Evolutionary conservation across 2,113 vertebrate species (phyloP).

Genomic region (Hemibagrus wyckioides): DNA sequence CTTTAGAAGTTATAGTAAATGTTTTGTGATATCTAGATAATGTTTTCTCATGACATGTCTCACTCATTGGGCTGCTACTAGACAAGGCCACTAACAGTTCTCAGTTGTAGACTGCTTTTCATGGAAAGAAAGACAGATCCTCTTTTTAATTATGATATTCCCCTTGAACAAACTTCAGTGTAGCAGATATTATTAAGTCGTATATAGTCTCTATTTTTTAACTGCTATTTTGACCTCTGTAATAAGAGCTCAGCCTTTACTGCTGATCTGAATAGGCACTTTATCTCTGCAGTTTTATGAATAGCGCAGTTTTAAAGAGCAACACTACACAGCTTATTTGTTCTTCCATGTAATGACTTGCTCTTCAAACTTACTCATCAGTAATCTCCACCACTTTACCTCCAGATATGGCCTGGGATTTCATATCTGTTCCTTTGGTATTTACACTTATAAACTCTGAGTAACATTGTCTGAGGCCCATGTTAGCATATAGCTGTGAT

Average conservation of each 20-base stretch:
- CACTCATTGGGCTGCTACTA: background rate
- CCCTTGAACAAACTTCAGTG: background rate
- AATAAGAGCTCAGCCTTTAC: background rate
- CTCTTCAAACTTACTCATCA: background rate
- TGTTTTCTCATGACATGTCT: background rate
- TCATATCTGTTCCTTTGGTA: conserved; percentile 8
- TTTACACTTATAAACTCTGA: conserved; percentile 22
- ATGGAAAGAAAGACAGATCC: background rate
- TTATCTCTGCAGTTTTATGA: background rate
- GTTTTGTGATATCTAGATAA: background rate
- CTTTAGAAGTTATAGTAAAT: background rate
- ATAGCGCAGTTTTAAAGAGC: conserved; percentile 6
- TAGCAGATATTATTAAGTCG: background rate
- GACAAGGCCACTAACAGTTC: conserved; percentile 8
- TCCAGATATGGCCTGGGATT: conserved; percentile 3
- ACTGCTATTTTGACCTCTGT: background rate
- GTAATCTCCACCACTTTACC: background rate
- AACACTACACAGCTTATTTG: background rate
- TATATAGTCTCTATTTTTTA: background rate
- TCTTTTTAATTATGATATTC: background rate
- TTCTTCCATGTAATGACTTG: background rate
- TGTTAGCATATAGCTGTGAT: conserved; percentile 15
- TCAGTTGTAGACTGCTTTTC: background rate
- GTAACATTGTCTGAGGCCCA: conserved; percentile 21
- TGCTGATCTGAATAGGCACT: background rate